Percentiles rank a stretch among this genome's conserved stretches.
Evolutionary conservation across 2,888 invertebrate genomes (phyloP).

Genomic region (Adela reaumurella): DNA sequence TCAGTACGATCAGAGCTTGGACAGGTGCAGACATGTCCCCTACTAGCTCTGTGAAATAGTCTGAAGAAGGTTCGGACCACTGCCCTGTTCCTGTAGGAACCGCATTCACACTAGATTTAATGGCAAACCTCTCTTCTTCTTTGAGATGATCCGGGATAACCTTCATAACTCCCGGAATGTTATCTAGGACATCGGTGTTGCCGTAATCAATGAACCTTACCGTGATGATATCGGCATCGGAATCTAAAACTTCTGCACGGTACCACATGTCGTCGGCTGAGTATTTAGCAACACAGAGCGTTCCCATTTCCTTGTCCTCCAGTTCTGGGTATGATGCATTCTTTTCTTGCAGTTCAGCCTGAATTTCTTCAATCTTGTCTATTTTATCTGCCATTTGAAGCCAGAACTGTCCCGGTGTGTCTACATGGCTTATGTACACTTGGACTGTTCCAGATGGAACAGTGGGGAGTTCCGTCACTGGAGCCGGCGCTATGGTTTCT

Average conservation of each 20-base stretch:
- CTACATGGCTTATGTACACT: conserved; percentile 66
- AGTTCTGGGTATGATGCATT: conserved; percentile 50
- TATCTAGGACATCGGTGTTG: conserved; percentile 71
- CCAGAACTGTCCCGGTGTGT: conserved; percentile 74
- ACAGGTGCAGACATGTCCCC: conserved; percentile 49
- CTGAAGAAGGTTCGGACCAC: conserved; percentile 63
- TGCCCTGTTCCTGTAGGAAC: conserved; percentile 60
- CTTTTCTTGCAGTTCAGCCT: conserved; percentile 61
- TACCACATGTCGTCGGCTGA: conserved; percentile 87
- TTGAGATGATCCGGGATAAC: conserved; percentile 58
- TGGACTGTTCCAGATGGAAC: conserved; percentile 35
- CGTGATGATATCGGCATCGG: conserved; percentile 70
- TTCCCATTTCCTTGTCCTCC: conserved; percentile 56
- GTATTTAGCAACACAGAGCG: conserved; percentile 74
- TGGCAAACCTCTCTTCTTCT: conserved; percentile 51
- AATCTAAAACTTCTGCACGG: conserved; percentile 81
- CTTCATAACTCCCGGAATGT: conserved; percentile 58
- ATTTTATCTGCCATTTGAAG: conserved; percentile 61
- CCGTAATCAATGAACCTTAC: conserved; percentile 77
- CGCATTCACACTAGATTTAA: conserved; percentile 66
- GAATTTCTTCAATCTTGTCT: conserved; percentile 55
- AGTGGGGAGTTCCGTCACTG: conserved; percentile 14
- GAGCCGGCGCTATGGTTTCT: conserved; percentile 19
- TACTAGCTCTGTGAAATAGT: conserved; percentile 47
- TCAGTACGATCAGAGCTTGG: conserved; percentile 53